Percentiles rank a stretch among this genome's conserved stretches.
These are phyloP conservation scores for Mesoligia furuncula DNA, from an alignment of 2,888 invertebrate species.

Conservation along the genomic window DNA sequence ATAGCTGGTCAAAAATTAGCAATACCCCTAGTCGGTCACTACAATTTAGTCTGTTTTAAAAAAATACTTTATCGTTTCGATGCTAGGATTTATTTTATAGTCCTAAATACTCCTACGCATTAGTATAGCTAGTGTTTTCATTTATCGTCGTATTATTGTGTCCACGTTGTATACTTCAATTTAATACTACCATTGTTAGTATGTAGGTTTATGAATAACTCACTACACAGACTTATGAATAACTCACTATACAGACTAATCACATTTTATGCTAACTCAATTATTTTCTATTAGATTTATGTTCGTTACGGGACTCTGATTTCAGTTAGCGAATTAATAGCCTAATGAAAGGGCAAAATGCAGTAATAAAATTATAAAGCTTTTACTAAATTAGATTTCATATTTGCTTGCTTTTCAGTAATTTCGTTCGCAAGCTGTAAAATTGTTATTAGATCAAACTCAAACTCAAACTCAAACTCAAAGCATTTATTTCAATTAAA, in stretches of 20 bases:
- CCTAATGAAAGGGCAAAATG: constrained; percentile 44
- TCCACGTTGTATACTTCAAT: not conserved
- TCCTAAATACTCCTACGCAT: not conserved
- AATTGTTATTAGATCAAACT: too few relatives aligned
- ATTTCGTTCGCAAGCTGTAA: constrained; percentile 12
- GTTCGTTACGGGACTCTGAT: constrained; percentile 48
- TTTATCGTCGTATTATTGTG: not conserved
- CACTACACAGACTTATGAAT: not conserved
- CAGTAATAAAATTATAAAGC: constrained; percentile 48
- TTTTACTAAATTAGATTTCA: constrained; percentile 37
- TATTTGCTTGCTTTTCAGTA: constrained; percentile 14
- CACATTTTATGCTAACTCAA: constrained; percentile 42
- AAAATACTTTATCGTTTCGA: not conserved
- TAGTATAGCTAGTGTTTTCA: not conserved
- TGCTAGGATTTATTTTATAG: not conserved
- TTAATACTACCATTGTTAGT: not conserved
- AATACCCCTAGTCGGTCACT: too few relatives aligned
- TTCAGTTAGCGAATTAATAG: constrained; percentile 49
- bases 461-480: too few relatives aligned
- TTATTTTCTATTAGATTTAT: constrained; percentile 51
- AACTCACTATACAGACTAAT: constrained; percentile 20
- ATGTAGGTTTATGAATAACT: constrained; percentile 4
- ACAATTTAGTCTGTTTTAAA: not conserved
- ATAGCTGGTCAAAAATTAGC: not conserved
- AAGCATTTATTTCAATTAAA: too few relatives aligned